Percentiles rank a stretch among this genome's conserved stretches.
Evolutionary conservation across 2,113 vertebrate genomes (phyloP).

Genomic region (Micromys minutus): DNA sequence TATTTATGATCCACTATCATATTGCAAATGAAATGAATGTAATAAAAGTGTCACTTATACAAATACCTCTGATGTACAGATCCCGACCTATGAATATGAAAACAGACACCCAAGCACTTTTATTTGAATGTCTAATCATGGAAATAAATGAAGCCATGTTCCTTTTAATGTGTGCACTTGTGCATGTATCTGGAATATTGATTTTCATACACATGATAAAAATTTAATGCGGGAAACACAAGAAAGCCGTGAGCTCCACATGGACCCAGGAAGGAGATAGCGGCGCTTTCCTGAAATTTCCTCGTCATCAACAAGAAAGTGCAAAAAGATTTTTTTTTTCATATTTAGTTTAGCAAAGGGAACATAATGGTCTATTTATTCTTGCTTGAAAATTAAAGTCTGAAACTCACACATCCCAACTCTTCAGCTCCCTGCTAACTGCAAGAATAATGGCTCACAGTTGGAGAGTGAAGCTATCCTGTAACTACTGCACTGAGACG

Average conservation of each 20-base stretch:
- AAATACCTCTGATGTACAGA: slow-evolving; percentile 82
- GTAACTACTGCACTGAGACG: neutral
- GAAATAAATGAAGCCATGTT: slow-evolving; percentile 81
- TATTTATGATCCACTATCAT: slow-evolving; percentile 82
- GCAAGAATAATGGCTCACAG: neutral
- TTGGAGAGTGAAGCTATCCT: neutral
- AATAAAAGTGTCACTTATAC: slow-evolving; percentile 82
- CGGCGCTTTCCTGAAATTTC: neutral
- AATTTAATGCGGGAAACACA: slow-evolving; percentile 62
- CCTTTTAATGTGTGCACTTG: slow-evolving; percentile 79
- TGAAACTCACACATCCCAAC: neutral
- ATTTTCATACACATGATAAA: slow-evolving; percentile 71
- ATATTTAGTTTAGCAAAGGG: slow-evolving; percentile 24
- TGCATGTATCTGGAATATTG: slow-evolving; percentile 76
- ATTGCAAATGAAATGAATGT: slow-evolving; percentile 83
- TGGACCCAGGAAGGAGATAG: slow-evolving; percentile 43
- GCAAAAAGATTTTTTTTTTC: slow-evolving; percentile 35
- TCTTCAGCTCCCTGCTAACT: slow-evolving; percentile 36
- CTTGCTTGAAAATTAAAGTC: slow-evolving; percentile 52
- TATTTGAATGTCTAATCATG: slow-evolving; percentile 82
- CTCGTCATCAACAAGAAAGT: neutral
- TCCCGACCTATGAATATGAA: slow-evolving; percentile 80
- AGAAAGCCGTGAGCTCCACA: slow-evolving; percentile 15
- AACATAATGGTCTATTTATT: slow-evolving; percentile 47
- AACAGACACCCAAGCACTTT: slow-evolving; percentile 82